phyloP scores from a whole-genome alignment of 2,888 invertebrate genomes.

The Branchipolynoe longqiensis region DNA sequence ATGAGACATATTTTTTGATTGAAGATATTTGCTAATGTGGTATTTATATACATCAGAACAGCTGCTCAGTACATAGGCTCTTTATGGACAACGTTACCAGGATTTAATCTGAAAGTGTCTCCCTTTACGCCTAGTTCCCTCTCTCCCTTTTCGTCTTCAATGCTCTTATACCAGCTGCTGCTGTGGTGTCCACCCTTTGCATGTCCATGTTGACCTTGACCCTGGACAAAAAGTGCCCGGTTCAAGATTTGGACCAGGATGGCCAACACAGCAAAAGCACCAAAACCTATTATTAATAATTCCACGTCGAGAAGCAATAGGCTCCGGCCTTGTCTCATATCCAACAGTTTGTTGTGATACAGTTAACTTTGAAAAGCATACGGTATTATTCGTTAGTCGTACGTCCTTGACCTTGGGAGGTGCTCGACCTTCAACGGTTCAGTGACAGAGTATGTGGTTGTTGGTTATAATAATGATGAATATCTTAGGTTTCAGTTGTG shows the following conservation, averaged over 20 bases:
- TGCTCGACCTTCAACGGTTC: not conserved
- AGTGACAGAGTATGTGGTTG: slow-evolving; percentile 4
- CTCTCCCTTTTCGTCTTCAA: slow-evolving; percentile 1
- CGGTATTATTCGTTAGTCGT: slow-evolving; percentile 16
- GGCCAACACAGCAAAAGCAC: not conserved
- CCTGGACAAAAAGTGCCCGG: not conserved
- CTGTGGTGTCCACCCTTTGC: not conserved
- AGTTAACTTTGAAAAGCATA: slow-evolving; percentile 8
- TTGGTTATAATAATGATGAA: slow-evolving; percentile 26
- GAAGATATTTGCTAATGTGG: slow-evolving; percentile 57
- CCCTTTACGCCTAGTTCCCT: not conserved
- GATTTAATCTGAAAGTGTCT: slow-evolving; percentile 27
- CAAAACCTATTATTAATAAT: slow-evolving; percentile 42
- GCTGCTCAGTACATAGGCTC: slow-evolving; percentile 58
- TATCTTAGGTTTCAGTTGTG: slow-evolving; percentile 30
- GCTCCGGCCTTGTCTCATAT: slow-evolving; percentile 52
- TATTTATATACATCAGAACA: slow-evolving; percentile 60
- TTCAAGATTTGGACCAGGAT: not conserved
- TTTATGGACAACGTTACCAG: slow-evolving; percentile 27
- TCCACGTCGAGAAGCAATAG: slow-evolving; percentile 52
- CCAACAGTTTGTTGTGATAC: slow-evolving; percentile 49
- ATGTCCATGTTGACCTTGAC: not conserved
- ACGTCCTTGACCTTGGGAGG: too few relatives aligned
- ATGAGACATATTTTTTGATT: slow-evolving; percentile 59
- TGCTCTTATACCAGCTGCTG: not conserved